Conservation (phyloP, 2,797 vertebrate species). For the Rousettus madagascariensis region DNA sequence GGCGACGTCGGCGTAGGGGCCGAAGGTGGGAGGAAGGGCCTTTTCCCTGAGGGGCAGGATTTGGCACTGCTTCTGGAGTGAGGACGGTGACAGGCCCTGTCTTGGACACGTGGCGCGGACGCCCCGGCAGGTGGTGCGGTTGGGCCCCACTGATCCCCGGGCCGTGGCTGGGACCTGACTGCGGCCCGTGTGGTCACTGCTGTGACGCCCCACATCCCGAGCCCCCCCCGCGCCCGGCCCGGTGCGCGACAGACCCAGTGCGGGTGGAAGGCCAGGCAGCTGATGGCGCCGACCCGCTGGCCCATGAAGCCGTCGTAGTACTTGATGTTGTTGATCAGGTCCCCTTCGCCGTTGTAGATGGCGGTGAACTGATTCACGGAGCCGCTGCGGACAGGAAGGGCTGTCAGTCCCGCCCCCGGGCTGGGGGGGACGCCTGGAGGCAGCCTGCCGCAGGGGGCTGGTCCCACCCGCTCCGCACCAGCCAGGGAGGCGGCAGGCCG, state of each 20-base stretch:
- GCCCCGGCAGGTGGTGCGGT: background rate
- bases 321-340: constrained; percentile 98
- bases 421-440: background rate
- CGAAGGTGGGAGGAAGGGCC: background rate
- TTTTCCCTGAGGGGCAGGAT: background rate
- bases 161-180: background rate
- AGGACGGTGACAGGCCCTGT: rapidly evolving
- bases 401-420: background rate
- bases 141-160: too few species aligned
- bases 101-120: background rate
- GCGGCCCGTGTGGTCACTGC: background rate
- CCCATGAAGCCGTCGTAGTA: constrained; percentile 99
- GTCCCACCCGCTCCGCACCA: too few species aligned
- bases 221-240: rapidly evolving
- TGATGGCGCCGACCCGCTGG: constrained; percentile 97
- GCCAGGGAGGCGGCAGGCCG: too few species aligned
- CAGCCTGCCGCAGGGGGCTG: too few species aligned
- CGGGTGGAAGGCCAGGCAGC: constrained; percentile 98
- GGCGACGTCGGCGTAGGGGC: too few species aligned
- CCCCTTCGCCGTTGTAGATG: constrained; percentile 93
- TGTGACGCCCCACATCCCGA: rapidly evolving
- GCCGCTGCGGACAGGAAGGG: constrained; percentile 85
- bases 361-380: constrained; percentile 99
- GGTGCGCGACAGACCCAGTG: constrained; percentile 90
- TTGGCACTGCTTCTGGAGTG: background rate